Base-by-base conservation (phyloP, 2,888 invertebrate genomes). In the Selenia dentaria region DNA sequence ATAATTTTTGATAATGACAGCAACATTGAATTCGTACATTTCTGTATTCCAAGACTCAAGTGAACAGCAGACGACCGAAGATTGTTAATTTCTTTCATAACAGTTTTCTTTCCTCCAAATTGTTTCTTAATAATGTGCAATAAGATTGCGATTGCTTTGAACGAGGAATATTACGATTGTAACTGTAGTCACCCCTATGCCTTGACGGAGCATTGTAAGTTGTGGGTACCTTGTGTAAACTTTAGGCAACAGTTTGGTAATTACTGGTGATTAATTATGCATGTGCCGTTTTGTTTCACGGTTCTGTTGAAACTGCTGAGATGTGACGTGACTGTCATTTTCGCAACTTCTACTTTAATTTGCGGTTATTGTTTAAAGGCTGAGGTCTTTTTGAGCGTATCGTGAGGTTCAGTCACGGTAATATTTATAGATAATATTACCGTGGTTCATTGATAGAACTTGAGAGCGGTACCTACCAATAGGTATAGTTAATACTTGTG, bases 171-270 rank as follows among this genome's bases (percentile, higher is more conserved):
- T 40, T 8, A 25, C 18, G 14, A 13, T 12, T 10, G 20, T 40
- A 8, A 25, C 18, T 38, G 13, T 31, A 41, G 42, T 45, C 47
- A 55, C 44, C 54, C 53, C 43, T 48, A 42, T 53, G 47, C 57
- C 54, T 53, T 53, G 49, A 51, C 51, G 53, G 52, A 53, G 53
- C 49, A 54, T 52, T 54, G 51, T 52, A 26, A 33, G 18, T 26
- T 52, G 50, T 51, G 56, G 44, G 52, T 51, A 52, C 32, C 35
- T 45, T 48, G 29, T 47, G 39, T 24, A 42, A 27, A 43, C 43
- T 44, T 50, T 55, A 47, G 51, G 53, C 47, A 48, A 37, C 47
- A 42, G 57, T 50, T 45, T 42, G 29, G 34, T 48, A 59, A 54
- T 56, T 54, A 52, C 37, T 34, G 28, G 26, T 41, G 46, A 54